phyloP scores from a whole-genome alignment of 30 jellyfish, hydroid and myxozoan species.

The Sanderia malayensis region DNA sequence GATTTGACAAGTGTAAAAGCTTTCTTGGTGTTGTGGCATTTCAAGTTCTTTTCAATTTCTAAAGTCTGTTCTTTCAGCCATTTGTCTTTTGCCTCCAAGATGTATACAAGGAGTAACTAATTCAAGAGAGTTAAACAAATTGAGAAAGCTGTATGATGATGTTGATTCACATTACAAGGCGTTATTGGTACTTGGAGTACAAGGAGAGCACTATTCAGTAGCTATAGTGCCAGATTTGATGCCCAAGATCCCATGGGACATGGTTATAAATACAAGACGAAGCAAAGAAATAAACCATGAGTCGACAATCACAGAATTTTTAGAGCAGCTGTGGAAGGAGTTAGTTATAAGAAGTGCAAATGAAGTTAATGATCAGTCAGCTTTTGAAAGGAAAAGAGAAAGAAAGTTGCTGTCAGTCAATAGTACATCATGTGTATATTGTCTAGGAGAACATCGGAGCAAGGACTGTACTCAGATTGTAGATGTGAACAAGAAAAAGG shows the following conservation, averaged over 20 bases:
- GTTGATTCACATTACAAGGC: conserved; percentile 28
- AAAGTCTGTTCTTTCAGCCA: too few relatives aligned
- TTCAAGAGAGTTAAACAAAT: background rate
- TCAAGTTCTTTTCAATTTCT: too few relatives aligned
- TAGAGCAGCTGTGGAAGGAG: conserved; percentile 37
- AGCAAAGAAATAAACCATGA: conserved; percentile 15
- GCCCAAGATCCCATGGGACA: conserved; percentile 22
- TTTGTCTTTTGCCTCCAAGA: too few relatives aligned
- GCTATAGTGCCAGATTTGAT: conserved; percentile 33
- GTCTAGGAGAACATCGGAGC: background rate
- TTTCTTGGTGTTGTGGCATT: too few relatives aligned
- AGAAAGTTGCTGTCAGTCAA: conserved; percentile 20
- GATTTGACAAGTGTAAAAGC: too few relatives aligned
- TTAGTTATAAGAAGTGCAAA: conserved; percentile 14
- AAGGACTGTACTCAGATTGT: conserved; percentile 9
- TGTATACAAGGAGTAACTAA: conserved; percentile 12
- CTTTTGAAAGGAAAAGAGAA: conserved; percentile 4
- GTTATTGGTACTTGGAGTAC: conserved; percentile 20
- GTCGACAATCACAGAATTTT: conserved; percentile 31
- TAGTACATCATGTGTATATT: background rate
- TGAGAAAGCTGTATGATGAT: conserved; percentile 21
- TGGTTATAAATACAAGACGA: conserved; percentile 7
- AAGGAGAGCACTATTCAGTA: conserved; percentile 37
- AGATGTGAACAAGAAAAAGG: conserved; percentile 3
- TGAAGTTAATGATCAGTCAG: conserved; percentile 1